Evolutionary conservation across 2,113 vertebrate genomes (phyloP).

Genomic region (Callaeas wilsoni): DNA sequence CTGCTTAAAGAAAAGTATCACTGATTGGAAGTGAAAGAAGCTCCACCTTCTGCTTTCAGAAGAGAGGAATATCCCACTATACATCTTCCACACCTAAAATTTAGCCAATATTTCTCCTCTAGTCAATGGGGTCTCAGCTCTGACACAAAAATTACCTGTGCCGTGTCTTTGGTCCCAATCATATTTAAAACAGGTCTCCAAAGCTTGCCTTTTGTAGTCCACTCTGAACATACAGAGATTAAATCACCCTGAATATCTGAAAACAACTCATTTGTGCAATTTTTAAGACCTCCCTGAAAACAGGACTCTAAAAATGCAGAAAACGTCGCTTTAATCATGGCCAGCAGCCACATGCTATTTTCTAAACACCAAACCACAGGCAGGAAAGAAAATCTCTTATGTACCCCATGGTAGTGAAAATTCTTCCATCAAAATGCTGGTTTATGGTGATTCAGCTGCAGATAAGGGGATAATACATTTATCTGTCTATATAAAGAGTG

Average conservation of each 20-base stretch:
- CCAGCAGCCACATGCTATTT: neutral
- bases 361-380: neutral
- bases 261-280: neutral
- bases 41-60: neutral
- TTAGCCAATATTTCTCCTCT: neutral
- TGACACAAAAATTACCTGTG: neutral
- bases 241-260: neutral
- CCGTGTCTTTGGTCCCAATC: neutral
- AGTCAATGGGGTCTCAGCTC: neutral
- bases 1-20: neutral
- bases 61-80: neutral
- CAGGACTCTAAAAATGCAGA: neutral
- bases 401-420: neutral
- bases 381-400: neutral
- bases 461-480: neutral
- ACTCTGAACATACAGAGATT: neutral
- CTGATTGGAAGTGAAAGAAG: neutral
- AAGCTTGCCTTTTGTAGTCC: neutral
- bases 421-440: neutral
- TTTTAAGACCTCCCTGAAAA: neutral
- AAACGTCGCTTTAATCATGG: neutral
- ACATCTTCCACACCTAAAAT: neutral
- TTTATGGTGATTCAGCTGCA: neutral
- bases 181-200: neutral
- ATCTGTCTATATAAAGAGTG: neutral